Evolutionary conservation across 2,113 vertebrate genomes (phyloP).

Genomic region (Arizona elegans): DNA sequence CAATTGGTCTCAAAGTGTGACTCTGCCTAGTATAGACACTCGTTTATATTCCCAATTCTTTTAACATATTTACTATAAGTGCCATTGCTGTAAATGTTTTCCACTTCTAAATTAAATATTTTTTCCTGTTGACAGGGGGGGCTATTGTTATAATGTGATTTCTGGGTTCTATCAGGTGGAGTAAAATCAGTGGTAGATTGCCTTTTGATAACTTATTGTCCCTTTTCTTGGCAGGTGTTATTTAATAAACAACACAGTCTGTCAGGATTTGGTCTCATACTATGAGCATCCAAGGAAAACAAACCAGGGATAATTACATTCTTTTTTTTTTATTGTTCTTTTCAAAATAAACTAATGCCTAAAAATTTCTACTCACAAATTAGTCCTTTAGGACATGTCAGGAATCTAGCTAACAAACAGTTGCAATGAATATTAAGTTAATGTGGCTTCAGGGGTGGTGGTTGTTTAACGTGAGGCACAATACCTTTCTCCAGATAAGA

Average conservation of each 20-base stretch:
- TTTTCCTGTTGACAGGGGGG: background rate
- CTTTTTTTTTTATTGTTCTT: slow-evolving; percentile 15
- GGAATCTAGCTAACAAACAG: background rate
- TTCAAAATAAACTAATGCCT: background rate
- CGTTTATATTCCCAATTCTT: background rate
- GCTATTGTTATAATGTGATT: background rate
- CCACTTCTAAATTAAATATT: background rate
- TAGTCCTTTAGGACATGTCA: slow-evolving; percentile 2
- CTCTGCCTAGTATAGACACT: background rate
- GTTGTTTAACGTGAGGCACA: slow-evolving; percentile 24
- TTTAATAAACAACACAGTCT: background rate
- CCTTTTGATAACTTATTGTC: background rate
- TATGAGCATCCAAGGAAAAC: background rate
- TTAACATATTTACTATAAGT: background rate
- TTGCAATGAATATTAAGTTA: background rate
- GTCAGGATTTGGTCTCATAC: background rate
- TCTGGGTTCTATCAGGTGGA: background rate
- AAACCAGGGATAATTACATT: background rate
- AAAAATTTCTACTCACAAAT: background rate
- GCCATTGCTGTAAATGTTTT: background rate
- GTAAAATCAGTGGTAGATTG: background rate
- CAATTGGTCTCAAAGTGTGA: background rate
- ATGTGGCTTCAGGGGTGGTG: background rate
- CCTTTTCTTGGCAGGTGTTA: background rate
- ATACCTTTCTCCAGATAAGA: slow-evolving; percentile 15